These are phyloP conservation scores for Lasioglossum figueresi DNA, from an alignment of 2,888 invertebrate genomes.

Conservation along the genomic window DNA sequence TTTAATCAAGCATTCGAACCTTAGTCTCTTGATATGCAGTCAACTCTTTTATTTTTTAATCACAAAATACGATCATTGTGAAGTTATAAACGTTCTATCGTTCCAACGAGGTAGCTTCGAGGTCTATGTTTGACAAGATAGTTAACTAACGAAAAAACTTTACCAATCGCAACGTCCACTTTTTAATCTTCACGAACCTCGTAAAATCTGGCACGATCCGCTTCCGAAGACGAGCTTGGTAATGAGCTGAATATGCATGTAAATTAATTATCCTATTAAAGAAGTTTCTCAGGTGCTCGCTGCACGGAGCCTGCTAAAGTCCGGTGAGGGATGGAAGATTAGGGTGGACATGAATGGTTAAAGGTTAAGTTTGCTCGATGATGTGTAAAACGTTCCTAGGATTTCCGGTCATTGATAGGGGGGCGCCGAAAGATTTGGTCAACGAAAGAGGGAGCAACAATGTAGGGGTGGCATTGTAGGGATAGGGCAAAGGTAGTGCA, in stretches of 20 bases:
- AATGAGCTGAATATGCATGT: not conserved
- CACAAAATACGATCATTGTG: not conserved
- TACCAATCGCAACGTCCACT: not conserved
- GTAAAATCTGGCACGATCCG: not conserved
- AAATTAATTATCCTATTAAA: not conserved
- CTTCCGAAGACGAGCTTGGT: not conserved
- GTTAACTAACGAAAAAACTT: not conserved
- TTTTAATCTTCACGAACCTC: not conserved
- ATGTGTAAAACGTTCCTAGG: not conserved
- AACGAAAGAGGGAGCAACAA: conserved; percentile 38
- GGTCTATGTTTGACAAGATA: not conserved
- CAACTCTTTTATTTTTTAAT: not conserved
- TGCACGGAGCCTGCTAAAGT: not conserved
- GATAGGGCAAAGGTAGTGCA: conserved; percentile 71
- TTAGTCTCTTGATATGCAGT: not conserved
- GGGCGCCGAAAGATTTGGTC: conserved; percentile 62
- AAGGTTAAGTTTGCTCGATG: not conserved
- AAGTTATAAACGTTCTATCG: not conserved
- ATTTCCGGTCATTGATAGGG: conserved; percentile 57
- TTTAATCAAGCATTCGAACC: not conserved
- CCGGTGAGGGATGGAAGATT: not conserved
- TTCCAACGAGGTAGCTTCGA: not conserved
- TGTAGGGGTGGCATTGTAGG: conserved; percentile 54
- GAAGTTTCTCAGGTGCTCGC: not conserved
- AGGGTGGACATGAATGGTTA: not conserved